Percentiles rank a stretch among this genome's conserved stretches.
phyloP scores from a whole-genome alignment of 2,797 vertebrate species.

The Psittacula echo region DNA sequence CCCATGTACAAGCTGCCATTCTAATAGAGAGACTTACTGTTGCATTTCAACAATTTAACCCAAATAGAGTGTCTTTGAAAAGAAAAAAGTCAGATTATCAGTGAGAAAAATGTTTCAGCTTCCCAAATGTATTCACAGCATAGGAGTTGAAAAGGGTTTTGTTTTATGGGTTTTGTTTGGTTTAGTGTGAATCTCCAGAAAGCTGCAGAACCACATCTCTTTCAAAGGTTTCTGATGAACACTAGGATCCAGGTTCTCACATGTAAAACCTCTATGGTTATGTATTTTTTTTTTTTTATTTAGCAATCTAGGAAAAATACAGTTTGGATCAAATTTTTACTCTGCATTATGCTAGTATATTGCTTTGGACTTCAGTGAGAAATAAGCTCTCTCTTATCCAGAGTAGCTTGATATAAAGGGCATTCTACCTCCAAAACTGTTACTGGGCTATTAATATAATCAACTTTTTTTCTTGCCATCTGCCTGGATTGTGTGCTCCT shows the following conservation, averaged over 20 bases:
- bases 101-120: constrained; percentile 19
- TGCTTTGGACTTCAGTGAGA: background rate
- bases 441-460: background rate
- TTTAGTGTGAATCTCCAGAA: constrained; percentile 40
- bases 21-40: background rate
- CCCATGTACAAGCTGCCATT: background rate
- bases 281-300: background rate
- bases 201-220: constrained; percentile 24
- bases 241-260: background rate
- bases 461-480: background rate
- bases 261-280: background rate
- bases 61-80: constrained; percentile 2
- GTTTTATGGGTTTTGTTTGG: constrained; percentile 28
- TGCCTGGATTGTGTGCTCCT: constrained; percentile 24
- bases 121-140: constrained; percentile 24
- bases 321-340: background rate
- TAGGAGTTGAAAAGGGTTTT: constrained; percentile 35
- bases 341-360: background rate
- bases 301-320: background rate
- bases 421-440: background rate
- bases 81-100: background rate
- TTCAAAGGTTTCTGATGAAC: constrained; percentile 55
- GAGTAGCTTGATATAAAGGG: background rate
- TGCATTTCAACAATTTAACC: background rate
- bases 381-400: background rate